These are phyloP conservation scores for Poecilia velifera DNA, from an alignment of 2,797 vertebrate species.

Conservation along the genomic window DNA sequence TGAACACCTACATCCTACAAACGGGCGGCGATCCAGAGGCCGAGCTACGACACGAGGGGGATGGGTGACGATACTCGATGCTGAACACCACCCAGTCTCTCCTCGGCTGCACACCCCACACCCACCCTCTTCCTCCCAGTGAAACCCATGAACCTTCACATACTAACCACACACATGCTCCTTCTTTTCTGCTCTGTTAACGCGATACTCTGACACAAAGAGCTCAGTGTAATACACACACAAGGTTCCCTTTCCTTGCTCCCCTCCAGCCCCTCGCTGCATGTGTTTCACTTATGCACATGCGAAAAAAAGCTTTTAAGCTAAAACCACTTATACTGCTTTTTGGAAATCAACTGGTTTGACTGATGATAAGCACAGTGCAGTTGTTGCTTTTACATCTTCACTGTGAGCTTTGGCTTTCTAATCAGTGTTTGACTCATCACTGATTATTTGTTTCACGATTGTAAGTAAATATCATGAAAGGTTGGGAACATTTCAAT, in stretches of 20 bases:
- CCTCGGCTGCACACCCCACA: slow-evolving; percentile 52
- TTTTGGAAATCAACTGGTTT: slow-evolving; percentile 10
- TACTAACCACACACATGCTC: slow-evolving; percentile 64
- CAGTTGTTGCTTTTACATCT: background rate
- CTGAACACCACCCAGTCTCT: slow-evolving; percentile 69
- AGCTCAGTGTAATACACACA: slow-evolving; percentile 59
- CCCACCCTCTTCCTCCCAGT: slow-evolving; percentile 18
- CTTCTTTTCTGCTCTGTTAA: slow-evolving; percentile 55
- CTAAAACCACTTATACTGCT: background rate
- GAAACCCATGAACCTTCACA: slow-evolving; percentile 73
- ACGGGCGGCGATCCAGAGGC: slow-evolving; percentile 30
- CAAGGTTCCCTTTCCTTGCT: slow-evolving; percentile 17
- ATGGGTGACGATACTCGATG: slow-evolving; percentile 66
- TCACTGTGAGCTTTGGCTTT: background rate
- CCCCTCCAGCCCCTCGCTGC: slow-evolving; percentile 12
- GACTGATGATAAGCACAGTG: slow-evolving; percentile 6
- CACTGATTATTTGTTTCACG: background rate
- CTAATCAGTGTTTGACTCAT: background rate
- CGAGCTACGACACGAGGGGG: slow-evolving; percentile 61
- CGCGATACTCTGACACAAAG: slow-evolving; percentile 66
- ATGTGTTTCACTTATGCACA: slow-evolving; percentile 39
- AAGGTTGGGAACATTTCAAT: background rate
- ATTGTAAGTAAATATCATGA: slow-evolving; percentile 40
- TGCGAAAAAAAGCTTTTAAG: slow-evolving; percentile 33
- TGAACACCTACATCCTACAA: slow-evolving; percentile 28